Percentiles rank a stretch among this genome's conserved stretches.
phyloP scores from a whole-genome alignment of 2,888 invertebrate species.

The Harpalus rufipes region DNA sequence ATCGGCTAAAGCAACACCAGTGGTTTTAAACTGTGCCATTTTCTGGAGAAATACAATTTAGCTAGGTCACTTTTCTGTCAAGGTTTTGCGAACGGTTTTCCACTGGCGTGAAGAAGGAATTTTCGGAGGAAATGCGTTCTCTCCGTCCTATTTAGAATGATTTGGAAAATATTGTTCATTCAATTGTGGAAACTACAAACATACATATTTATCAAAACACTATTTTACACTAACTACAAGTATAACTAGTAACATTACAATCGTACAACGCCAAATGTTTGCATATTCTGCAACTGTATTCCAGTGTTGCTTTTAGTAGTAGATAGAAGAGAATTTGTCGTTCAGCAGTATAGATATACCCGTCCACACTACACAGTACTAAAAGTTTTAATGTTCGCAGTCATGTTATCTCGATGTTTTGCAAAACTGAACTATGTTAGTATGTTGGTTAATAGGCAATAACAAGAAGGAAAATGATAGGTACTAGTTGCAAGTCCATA shows the following conservation, averaged over 20 bases:
- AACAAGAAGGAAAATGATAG: conserved; percentile 50
- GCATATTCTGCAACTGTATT: neutral
- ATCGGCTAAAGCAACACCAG: too few species aligned
- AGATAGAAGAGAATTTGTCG: neutral
- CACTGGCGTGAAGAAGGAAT: too few species aligned
- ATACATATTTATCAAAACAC: too few species aligned
- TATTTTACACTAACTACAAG: too few species aligned
- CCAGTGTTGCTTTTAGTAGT: neutral
- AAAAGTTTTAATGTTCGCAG: neutral
- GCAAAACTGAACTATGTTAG: conserved; percentile 23
- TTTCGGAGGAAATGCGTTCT: too few species aligned
- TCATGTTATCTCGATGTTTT: conserved; percentile 14
- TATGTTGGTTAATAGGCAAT: conserved; percentile 43
- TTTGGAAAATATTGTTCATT: too few species aligned
- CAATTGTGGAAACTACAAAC: too few species aligned
- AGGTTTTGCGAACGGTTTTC: too few species aligned
- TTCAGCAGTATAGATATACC: neutral
- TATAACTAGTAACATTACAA: neutral
- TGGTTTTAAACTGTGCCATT: too few species aligned
- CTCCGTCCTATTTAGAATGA: too few species aligned
- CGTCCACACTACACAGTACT: neutral
- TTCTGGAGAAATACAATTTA: too few species aligned
- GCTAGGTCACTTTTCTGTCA: too few species aligned
- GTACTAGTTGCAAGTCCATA: conserved; percentile 42
- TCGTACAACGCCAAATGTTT: neutral